Evolutionary conservation across 2,113 vertebrate species (phyloP).

Genomic region (Indri indri): DNA sequence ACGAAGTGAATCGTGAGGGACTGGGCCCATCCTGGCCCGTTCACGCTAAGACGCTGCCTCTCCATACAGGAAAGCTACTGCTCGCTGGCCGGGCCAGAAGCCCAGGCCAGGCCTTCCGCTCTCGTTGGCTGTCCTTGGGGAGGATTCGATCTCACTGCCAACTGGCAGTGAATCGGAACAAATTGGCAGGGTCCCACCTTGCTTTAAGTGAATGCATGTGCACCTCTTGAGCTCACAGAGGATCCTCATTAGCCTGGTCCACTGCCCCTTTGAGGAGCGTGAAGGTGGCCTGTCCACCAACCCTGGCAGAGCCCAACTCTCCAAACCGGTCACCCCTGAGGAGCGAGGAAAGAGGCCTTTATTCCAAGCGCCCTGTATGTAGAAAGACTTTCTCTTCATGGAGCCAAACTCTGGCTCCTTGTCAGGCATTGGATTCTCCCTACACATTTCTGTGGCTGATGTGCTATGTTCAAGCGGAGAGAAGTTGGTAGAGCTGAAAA

Average conservation of each 20-base stretch:
- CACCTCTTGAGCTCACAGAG: neutral
- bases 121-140: neutral
- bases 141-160: slow-evolving; percentile 32
- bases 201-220: slow-evolving; percentile 54
- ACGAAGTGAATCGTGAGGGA: neutral
- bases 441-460: neutral
- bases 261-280: neutral
- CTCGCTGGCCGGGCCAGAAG: neutral
- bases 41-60: neutral
- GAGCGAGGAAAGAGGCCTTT: neutral
- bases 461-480: neutral
- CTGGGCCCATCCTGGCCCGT: neutral
- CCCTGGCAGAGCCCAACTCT: neutral
- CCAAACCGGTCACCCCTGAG: neutral
- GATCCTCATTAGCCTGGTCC: neutral
- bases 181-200: slow-evolving; percentile 34
- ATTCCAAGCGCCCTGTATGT: neutral
- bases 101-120: neutral
- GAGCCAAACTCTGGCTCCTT: neutral
- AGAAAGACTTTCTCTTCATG: neutral
- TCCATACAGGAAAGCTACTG: slow-evolving; percentile 20
- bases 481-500: slow-evolving; percentile 1
- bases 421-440: neutral
- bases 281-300: neutral
- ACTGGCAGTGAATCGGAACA: neutral